Percentiles rank a stretch among this genome's conserved stretches.
Evolutionary conservation across 2,113 vertebrate genomes (phyloP).

Genomic region (Odocoileus virginianus): DNA sequence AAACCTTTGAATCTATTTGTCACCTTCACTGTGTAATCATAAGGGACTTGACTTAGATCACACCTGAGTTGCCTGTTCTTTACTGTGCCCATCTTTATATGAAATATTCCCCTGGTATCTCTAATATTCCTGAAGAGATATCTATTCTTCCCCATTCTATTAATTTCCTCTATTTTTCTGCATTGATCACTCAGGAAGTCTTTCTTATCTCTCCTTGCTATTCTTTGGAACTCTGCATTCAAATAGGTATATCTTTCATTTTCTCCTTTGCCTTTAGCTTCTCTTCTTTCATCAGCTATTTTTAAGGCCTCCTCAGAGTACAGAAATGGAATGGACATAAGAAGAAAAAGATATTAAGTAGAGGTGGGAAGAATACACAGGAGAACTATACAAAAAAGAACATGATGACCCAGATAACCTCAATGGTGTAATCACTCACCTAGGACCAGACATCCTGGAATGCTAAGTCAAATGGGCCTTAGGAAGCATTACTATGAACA

Average conservation of each 20-base stretch:
- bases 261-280: background rate
- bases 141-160: background rate
- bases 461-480: background rate
- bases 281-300: background rate
- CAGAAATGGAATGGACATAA: background rate
- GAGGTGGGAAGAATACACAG: background rate
- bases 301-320: background rate
- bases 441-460: background rate
- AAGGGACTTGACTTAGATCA: background rate
- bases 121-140: too few relatives aligned
- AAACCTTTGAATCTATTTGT: background rate
- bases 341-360: background rate
- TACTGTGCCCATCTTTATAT: background rate
- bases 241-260: background rate
- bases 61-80: background rate
- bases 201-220: background rate
- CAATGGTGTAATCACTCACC: background rate
- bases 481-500: background rate
- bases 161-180: background rate
- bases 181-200: background rate
- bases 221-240: background rate
- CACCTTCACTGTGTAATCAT: background rate
- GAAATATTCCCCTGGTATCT: background rate
- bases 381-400: background rate
- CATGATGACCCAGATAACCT: background rate